These are phyloP conservation scores for Synanthedon andrenaeformis DNA, from an alignment of 2,888 invertebrate species.

Conservation along the genomic window DNA sequence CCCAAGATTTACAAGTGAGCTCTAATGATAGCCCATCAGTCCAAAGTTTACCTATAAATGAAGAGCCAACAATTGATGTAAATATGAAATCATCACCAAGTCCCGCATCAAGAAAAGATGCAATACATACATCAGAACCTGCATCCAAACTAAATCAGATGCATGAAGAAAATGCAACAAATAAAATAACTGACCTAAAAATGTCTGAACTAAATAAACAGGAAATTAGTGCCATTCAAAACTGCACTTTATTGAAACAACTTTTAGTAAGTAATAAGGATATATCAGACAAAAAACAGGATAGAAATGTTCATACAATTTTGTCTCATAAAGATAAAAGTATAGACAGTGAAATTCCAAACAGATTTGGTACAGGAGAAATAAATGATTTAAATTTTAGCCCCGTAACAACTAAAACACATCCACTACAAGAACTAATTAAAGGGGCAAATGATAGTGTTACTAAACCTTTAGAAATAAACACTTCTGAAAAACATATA, in stretches of 20 bases:
- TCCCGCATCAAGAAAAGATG: background rate
- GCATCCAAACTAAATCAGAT: background rate
- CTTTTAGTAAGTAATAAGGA: conserved; percentile 50
- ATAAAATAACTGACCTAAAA: background rate
- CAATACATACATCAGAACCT: background rate
- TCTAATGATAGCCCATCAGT: background rate
- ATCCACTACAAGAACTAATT: conserved; percentile 28
- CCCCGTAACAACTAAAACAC: conserved; percentile 8
- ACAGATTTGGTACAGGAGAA: conserved; percentile 17
- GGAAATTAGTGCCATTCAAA: conserved; percentile 27
- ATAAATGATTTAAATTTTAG: conserved; percentile 19
- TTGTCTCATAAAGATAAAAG: conserved; percentile 13
- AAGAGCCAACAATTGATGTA: background rate
- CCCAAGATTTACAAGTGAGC: background rate
- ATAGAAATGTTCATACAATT: conserved; percentile 16
- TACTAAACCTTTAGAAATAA: conserved; percentile 61
- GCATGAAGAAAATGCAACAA: background rate
- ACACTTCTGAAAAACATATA: conserved; percentile 43
- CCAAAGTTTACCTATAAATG: background rate
- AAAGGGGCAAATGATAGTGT: conserved; percentile 38
- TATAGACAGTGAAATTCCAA: conserved; percentile 15
- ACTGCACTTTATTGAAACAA: conserved; percentile 56
- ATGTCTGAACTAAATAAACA: background rate
- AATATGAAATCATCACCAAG: background rate
- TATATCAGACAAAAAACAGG: conserved; percentile 27